Evolutionary conservation across 2,888 invertebrate genomes (phyloP).

Genomic region (Baronia brevicornis): DNA sequence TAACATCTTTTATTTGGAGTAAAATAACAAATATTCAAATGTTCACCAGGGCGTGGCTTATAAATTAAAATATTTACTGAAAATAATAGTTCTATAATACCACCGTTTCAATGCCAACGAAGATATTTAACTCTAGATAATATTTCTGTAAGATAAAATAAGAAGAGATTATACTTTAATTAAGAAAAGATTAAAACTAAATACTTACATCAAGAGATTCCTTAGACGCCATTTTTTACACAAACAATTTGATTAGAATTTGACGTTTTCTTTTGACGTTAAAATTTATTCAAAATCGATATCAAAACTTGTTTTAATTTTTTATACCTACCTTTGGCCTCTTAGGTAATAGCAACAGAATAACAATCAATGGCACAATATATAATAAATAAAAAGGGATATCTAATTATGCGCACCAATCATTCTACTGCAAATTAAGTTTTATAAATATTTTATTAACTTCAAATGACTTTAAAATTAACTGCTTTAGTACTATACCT

Average conservation of each 20-base stretch:
- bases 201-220: slow-evolving; percentile 71
- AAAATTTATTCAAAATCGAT: slow-evolving; percentile 54
- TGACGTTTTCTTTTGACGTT: slow-evolving; percentile 37
- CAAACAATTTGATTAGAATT: too few species aligned
- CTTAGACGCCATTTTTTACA: slow-evolving; percentile 74
- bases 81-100: background rate
- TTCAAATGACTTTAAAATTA: too few species aligned
- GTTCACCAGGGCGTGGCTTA: slow-evolving; percentile 26
- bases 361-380: too few species aligned
- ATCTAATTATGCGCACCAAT: too few species aligned
- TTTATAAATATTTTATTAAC: too few species aligned
- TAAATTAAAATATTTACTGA: slow-evolving; percentile 13
- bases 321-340: slow-evolving; percentile 2
- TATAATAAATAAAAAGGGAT: slow-evolving; percentile 8
- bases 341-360: slow-evolving; percentile 1
- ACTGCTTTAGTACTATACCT: too few species aligned
- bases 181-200: slow-evolving; percentile 25
- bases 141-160: slow-evolving; percentile 17
- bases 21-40: slow-evolving; percentile 11
- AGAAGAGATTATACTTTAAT: slow-evolving; percentile 4
- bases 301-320: slow-evolving; percentile 33
- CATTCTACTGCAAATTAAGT: too few species aligned
- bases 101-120: too few species aligned
- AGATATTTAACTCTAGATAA: too few species aligned
- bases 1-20: background rate